Conservation (phyloP, 2,797 vertebrate genomes). For the Xiphorhynchus erythropygius region DNA sequence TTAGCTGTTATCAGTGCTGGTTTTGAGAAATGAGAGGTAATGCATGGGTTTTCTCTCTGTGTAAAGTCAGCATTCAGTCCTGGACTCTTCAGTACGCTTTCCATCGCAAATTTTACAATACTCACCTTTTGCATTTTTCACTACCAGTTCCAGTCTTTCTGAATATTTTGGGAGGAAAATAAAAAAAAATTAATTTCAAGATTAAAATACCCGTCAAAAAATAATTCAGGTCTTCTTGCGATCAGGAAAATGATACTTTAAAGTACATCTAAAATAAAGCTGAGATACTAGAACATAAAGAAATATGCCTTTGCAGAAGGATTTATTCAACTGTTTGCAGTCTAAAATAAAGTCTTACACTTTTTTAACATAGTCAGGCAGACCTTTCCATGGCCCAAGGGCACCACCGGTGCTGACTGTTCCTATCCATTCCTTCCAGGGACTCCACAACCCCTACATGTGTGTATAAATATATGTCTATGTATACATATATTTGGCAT, state of each 20-base stretch:
- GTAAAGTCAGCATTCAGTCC: neutral
- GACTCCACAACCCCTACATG: fast-evolving
- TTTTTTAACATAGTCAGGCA: neutral
- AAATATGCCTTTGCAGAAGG: neutral
- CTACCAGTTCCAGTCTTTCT: neutral
- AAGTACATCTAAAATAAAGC: neutral
- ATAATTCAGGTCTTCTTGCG: neutral
- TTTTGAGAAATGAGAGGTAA: neutral
- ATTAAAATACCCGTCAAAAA: neutral
- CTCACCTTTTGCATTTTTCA: neutral
- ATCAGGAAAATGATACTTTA: neutral
- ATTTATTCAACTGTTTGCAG: neutral
- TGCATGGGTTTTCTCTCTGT: neutral
- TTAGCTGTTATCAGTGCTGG: neutral
- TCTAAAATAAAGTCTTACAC: neutral
- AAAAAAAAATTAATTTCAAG: neutral
- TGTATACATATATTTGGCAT: neutral
- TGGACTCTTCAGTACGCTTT: neutral
- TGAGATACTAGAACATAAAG: neutral
- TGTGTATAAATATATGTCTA: fast-evolving
- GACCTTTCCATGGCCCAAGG: neutral
- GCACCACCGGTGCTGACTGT: neutral
- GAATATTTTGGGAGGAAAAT: neutral
- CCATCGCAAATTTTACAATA: neutral
- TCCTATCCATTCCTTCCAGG: neutral